phyloP scores from a whole-genome alignment of 2,797 vertebrate genomes.

The Sebastes hopkinsi region DNA sequence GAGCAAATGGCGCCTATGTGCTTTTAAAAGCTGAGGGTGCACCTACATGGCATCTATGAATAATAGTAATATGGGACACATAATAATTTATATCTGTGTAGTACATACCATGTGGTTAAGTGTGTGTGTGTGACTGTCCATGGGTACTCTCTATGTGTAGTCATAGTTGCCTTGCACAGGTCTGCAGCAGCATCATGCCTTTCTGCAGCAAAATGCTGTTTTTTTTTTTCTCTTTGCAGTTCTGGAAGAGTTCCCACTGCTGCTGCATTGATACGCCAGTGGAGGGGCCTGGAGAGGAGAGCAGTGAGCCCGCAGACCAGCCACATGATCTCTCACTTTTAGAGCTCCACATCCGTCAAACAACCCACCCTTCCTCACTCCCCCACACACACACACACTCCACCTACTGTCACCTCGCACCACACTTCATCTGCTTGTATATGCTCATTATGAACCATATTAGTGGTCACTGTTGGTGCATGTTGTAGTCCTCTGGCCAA shows the following conservation, averaged over 20 bases:
- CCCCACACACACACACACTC: not conserved
- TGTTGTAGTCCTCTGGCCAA: not conserved
- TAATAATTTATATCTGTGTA: not conserved
- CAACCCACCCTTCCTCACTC: not conserved
- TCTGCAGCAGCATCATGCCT: slow-evolving; percentile 64
- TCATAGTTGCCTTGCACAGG: slow-evolving; percentile 26
- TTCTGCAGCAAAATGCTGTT: slow-evolving; percentile 65
- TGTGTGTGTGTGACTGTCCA: not conserved
- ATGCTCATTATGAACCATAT: not conserved
- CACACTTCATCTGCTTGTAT: not conserved
- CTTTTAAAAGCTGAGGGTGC: slow-evolving; percentile 33
- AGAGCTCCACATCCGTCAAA: slow-evolving; percentile 24
- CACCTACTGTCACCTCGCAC: not conserved
- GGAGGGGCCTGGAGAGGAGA: slow-evolving; percentile 67
- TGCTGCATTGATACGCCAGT: slow-evolving; percentile 79
- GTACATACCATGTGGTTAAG: not conserved
- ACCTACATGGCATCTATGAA: slow-evolving; percentile 7
- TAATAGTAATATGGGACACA: not conserved
- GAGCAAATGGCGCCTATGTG: slow-evolving; percentile 52
- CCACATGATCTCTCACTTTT: slow-evolving; percentile 34
- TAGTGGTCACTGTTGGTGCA: not conserved
- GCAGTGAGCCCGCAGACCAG: slow-evolving; percentile 46
- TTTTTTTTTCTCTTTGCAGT: slow-evolving; percentile 62
- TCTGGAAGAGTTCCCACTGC: slow-evolving; percentile 81
- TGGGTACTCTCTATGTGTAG: not conserved